Evolutionary conservation across 2,797 vertebrate species (phyloP), one percentile per base, ranked within the genome.

Genomic region (Falco berigora): DNA sequence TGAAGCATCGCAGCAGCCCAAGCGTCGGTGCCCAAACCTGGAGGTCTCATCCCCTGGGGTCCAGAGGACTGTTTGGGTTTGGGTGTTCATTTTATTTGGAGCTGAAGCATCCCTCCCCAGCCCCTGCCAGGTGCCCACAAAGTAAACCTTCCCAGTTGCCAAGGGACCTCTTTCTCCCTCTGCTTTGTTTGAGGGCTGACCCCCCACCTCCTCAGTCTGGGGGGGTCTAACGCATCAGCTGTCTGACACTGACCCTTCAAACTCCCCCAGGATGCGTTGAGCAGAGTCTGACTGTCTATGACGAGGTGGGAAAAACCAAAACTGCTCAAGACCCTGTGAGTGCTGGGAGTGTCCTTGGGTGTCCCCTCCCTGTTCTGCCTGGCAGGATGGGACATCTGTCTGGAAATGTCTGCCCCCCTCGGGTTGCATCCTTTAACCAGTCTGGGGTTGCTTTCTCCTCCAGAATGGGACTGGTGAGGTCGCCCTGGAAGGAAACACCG

Each of bases 401-500:
- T 47, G 64, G 47, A 22, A 16, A 6, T 8, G 14, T 27, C 14
- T 12, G 8, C 34, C 49, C 6, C 63, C 7, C 18, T 38, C 1
- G 2, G 12, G 7, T 9, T 49, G 18, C 3, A 3, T 6, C 44
- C 28, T 50, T 38, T 77, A 55, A 89, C 50, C 14, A 7, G 8
- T 21, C 6, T 5, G 32, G 71, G 17, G 5, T 14, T 17, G 6
- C 7, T 78, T 74, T 8, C 46, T 28, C 18, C 56, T 25, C 36
- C 62, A 82, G 91, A 38, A 34, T 1, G 5, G 18, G 13, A 88
- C 16, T 47, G 22, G 50, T 4, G 46, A 42, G n/a, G 47, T 7
- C 4, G 1, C 28, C 0, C 1, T 0, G 1, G 34, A 1, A 28
- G 72, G 30, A 42, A 91, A 50, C 56, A 86, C 91, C 7, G 1